Base-by-base conservation (phyloP, 2,113 vertebrate genomes). In the Otus sunia region DNA sequence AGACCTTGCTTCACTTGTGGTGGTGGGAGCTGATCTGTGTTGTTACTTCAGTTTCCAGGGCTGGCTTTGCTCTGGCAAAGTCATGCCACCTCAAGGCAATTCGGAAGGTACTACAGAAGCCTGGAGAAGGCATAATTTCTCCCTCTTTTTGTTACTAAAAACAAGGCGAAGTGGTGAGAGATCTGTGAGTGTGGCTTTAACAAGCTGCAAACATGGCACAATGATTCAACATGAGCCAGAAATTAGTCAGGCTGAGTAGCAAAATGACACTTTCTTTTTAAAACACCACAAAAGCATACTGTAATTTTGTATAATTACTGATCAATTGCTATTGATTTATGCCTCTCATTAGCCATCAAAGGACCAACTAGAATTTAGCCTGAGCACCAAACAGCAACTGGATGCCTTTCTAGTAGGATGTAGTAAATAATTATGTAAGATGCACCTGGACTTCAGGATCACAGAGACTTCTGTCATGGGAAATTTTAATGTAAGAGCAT, bases 301-400 rank as follows among this genome's bases (percentile, higher is more conserved):
- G 76, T 79, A 93, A 96, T 96, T 94, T 96, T 95, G 73, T 94
- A 32, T 94, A 89, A 92, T 96, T 96, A 92, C 71, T 85, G 92
- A 93, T 92, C 93, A 89, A 53, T 80, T 95, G 79, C 76, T 59
- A 76, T 88, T 75, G 91, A 94, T 93, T 96, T 77, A 34, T 78
- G 89, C 67, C 79, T 95, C 56, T 59, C 81, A 74, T 72, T 60
- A 47, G 69, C 94, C 74, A 47, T 53, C 53, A 71, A 89, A 96
- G 49, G 39, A 75, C 56, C 29, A 87, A 83, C 82, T 25, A 68
- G 21, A 86, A 59, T 73, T 75, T 74, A 68, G 88, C 32, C 43
- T 11, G 12, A 75, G 49, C 49, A 59, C 62, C 76, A 73, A 67
- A 56, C 23, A 79, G 26, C 86, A 69, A 94, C 55, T 88, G 72